Evolutionary conservation across 2,888 invertebrate genomes (phyloP).

Genomic region (Catocala fraxini): DNA sequence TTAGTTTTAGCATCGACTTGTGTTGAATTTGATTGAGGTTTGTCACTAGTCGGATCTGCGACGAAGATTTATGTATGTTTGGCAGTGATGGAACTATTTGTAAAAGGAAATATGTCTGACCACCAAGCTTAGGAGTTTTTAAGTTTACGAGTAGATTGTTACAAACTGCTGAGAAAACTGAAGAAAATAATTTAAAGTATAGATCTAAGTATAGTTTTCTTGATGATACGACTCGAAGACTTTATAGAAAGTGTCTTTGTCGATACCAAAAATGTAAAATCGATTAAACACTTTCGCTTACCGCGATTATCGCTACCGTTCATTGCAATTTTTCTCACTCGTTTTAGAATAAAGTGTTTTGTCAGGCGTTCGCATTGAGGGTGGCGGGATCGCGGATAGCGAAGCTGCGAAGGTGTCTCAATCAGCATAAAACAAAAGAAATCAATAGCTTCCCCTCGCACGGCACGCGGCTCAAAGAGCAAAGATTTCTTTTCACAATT

Average conservation of each 20-base stretch:
- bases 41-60: constrained; percentile 66
- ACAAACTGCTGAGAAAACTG: too few species aligned
- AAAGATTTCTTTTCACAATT: constrained; percentile 88
- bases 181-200: too few species aligned
- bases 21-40: constrained; percentile 52
- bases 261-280: not conserved
- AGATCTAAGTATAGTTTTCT: too few species aligned
- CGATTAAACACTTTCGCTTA: constrained; percentile 3
- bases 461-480: constrained; percentile 81
- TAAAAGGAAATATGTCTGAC: not conserved
- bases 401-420: constrained; percentile 87
- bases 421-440: constrained; percentile 88
- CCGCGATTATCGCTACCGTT: constrained; percentile 51
- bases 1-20: constrained; percentile 20
- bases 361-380: constrained; percentile 75
- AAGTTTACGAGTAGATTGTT: too few species aligned
- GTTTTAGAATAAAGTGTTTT: constrained; percentile 81
- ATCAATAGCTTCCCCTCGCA: constrained; percentile 81
- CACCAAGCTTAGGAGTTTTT: too few species aligned
- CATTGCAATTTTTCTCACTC: constrained; percentile 68
- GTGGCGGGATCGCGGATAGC: constrained; percentile 72
- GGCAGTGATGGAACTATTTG: constrained; percentile 25
- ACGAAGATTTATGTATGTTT: constrained; percentile 75
- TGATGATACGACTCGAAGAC: too few species aligned
- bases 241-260: too few species aligned